phyloP scores from a whole-genome alignment of 1,140 invertebrate species.

The fruit fly (Drosophila melanogaster) region Release_6_plus_ISO1_MT NT_037436.4:16193001-16193500 shows the following conservation, averaged over 20 bases:
- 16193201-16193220: slow-evolving; percentile 36
- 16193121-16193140: slow-evolving; percentile 30
- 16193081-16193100: neutral
- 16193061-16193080: neutral
- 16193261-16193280: slow-evolving; percentile 51
- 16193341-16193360: slow-evolving; percentile 29
- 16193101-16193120: slow-evolving; percentile 4
- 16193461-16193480: slow-evolving; percentile 54
- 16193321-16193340: slow-evolving; percentile 23
- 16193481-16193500: neutral
- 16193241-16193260: slow-evolving; percentile 66
- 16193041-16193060: slow-evolving; percentile 39
- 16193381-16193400: slow-evolving; percentile 53
- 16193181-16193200: slow-evolving; percentile 52
- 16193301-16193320: slow-evolving; percentile 30
- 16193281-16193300: slow-evolving; percentile 70
- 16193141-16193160: slow-evolving; percentile 71
- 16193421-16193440: slow-evolving; percentile 79
- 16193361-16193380: slow-evolving; percentile 65
- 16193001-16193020: slow-evolving; percentile 46
- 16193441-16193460: slow-evolving; percentile 79
- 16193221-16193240: slow-evolving; percentile 24
- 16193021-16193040: slow-evolving; percentile 57
- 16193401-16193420: slow-evolving; percentile 73
- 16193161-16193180: slow-evolving; percentile 65